These are phyloP conservation scores for Nettapus auritus DNA, from an alignment of 2,113 vertebrate species.

Conservation along the genomic window DNA sequence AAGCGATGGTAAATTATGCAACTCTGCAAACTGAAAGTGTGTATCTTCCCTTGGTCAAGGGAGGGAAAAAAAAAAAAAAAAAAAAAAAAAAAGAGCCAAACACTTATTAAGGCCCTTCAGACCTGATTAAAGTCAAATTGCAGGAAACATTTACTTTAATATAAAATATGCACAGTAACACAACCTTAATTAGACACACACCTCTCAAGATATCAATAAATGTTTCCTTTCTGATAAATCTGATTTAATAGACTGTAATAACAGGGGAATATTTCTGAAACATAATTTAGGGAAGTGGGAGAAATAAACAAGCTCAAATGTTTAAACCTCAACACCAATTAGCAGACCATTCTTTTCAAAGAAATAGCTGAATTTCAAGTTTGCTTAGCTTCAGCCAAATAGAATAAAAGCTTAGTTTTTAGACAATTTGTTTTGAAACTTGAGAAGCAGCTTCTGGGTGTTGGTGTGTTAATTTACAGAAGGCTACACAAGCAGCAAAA, in stretches of 20 bases:
- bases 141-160: slow-evolving; percentile 52
- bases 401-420: slow-evolving; percentile 2
- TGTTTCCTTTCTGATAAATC: slow-evolving; percentile 73
- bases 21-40: not conserved
- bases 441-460: not conserved
- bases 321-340: slow-evolving; percentile 73
- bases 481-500: not conserved
- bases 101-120: slow-evolving; percentile 42
- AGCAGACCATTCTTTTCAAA: slow-evolving; percentile 58
- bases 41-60: not conserved
- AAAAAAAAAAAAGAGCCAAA: not conserved
- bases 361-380: slow-evolving; percentile 53
- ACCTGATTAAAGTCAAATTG: slow-evolving; percentile 55
- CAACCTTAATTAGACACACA: slow-evolving; percentile 70
- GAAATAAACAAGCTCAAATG: slow-evolving; percentile 72
- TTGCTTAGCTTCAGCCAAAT: slow-evolving; percentile 45
- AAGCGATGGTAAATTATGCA: not conserved
- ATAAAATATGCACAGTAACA: slow-evolving; percentile 63
- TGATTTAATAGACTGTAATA: slow-evolving; percentile 73
- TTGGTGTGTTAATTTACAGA: not conserved
- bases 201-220: slow-evolving; percentile 77
- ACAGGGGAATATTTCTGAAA: slow-evolving; percentile 56
- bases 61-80: not conserved
- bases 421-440: not conserved
- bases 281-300: slow-evolving; percentile 59